Evolutionary conservation across 2,797 vertebrate species (phyloP).

Genomic region (Tauraco hartlaubi): DNA sequence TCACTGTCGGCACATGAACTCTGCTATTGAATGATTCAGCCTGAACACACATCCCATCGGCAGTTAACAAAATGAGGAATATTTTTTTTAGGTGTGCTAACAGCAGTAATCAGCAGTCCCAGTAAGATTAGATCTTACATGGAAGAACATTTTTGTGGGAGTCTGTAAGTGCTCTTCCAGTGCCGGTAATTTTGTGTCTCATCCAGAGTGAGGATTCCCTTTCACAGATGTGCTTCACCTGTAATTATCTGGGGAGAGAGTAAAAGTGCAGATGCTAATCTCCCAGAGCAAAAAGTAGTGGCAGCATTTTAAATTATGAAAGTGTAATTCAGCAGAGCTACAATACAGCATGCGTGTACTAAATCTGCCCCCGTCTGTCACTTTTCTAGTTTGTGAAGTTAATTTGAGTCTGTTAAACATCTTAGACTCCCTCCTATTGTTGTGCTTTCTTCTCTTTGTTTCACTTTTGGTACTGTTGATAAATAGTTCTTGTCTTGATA

Average conservation of each 20-base stretch:
- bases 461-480: background rate
- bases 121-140: background rate
- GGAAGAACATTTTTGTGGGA: background rate
- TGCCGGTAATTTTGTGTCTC: background rate
- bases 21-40: background rate
- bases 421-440: background rate
- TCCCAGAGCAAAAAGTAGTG: background rate
- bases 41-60: background rate
- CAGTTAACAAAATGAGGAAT: background rate
- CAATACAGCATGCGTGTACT: background rate
- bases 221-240: background rate
- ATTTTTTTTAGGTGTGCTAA: background rate
- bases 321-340: background rate
- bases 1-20: background rate
- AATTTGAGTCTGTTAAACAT: background rate
- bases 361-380: background rate
- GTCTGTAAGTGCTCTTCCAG: background rate
- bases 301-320: background rate
- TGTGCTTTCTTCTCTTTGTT: background rate
- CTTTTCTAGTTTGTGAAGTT: background rate
- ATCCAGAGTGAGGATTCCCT: background rate
- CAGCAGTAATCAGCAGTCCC: background rate
- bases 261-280: background rate
- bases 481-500: background rate
- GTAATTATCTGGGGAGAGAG: background rate